phyloP scores from a whole-genome alignment of 2,797 vertebrate genomes.

The Pachyuromys duprasi region DNA sequence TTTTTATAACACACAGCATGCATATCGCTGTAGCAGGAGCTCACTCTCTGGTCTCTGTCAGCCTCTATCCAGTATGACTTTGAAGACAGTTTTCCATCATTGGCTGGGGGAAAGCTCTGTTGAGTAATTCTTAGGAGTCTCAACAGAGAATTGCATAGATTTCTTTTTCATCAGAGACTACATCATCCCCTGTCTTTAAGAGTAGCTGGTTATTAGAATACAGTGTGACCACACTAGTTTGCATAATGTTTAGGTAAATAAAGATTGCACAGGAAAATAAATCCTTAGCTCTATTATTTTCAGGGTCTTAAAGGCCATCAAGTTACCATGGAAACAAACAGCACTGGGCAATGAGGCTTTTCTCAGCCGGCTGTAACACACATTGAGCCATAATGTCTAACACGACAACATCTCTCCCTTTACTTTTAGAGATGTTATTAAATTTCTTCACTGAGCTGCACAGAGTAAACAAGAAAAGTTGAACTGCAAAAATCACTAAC shows the following conservation, averaged over 20 bases:
- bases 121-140: constrained; percentile 37
- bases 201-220: constrained; percentile 70
- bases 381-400: neutral
- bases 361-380: neutral
- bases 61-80: neutral
- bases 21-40: fast-evolving
- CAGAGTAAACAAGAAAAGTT: neutral
- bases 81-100: neutral
- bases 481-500: neutral
- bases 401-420: neutral
- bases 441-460: constrained; percentile 18
- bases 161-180: constrained; percentile 59
- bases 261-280: constrained; percentile 47
- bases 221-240: constrained; percentile 67
- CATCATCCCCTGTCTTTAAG: constrained; percentile 38
- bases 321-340: constrained; percentile 13
- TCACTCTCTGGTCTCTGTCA: neutral
- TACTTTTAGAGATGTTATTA: neutral
- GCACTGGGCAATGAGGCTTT: neutral
- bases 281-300: constrained; percentile 52
- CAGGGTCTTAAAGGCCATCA: constrained; percentile 1
- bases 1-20: neutral
- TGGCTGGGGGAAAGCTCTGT: neutral
- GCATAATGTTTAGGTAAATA: constrained; percentile 60
- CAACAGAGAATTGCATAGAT: neutral